Conservation (phyloP, 2,797 vertebrate genomes). For the Malacoraja senta region DNA sequence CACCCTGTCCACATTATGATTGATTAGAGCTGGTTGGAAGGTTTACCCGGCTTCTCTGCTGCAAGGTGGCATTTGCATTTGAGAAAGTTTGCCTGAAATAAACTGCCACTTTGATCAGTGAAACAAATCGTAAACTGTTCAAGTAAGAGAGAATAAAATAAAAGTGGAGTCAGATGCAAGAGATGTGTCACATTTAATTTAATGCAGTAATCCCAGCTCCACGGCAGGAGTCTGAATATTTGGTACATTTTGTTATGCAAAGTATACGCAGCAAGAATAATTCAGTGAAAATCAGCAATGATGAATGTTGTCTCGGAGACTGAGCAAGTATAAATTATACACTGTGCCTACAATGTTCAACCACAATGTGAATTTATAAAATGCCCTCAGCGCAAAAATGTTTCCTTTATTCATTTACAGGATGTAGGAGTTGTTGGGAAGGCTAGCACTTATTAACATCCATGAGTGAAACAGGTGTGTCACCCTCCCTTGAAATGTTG, state of each 20-base stretch:
- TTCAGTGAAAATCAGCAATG: conserved; percentile 18
- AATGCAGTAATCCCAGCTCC: conserved; percentile 9
- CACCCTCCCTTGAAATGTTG: too few species aligned
- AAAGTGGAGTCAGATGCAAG: not conserved
- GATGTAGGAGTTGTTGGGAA: too few species aligned
- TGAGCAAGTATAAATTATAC: conserved; percentile 26
- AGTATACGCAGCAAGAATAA: conserved; percentile 24
- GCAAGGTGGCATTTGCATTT: not conserved
- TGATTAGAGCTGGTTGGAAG: not conserved
- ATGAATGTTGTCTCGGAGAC: conserved; percentile 20
- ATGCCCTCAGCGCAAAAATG: not conserved
- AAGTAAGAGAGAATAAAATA: not conserved
- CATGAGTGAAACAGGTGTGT: too few species aligned
- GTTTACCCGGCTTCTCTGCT: not conserved
- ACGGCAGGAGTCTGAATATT: not conserved
- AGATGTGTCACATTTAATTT: not conserved
- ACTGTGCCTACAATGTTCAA: not conserved
- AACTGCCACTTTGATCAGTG: not conserved
- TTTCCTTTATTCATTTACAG: too few species aligned
- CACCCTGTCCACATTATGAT: not conserved
- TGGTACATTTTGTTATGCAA: conserved; percentile 16
- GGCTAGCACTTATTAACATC: too few species aligned
- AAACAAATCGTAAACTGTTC: conserved; percentile 7
- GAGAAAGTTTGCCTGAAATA: not conserved
- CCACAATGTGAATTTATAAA: not conserved